Conservation (phyloP, 1,140 invertebrate genomes). For the Bombus sylvicola region DNA sequence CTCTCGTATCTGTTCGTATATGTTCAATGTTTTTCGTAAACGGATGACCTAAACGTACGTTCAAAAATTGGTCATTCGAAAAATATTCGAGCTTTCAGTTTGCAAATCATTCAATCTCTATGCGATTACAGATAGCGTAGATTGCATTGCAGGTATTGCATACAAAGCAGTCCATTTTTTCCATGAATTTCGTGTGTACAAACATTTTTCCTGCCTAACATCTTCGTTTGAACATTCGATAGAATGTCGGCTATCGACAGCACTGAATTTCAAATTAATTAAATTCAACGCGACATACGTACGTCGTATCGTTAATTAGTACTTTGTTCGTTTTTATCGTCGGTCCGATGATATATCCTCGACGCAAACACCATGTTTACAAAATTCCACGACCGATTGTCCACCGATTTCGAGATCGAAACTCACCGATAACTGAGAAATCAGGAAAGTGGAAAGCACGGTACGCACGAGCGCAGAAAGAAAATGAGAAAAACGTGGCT, state of each 20-base stretch:
- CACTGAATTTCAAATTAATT: not conserved
- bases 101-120: conserved; percentile 22
- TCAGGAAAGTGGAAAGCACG: not conserved
- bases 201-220: too few species aligned
- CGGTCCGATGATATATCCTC: too few species aligned
- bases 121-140: conserved; percentile 15
- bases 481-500: not conserved
- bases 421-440: not conserved
- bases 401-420: too few species aligned
- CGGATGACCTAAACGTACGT: not conserved
- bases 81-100: not conserved
- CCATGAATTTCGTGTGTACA: not conserved
- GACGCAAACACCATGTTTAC: too few species aligned
- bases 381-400: too few species aligned
- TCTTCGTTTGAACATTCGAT: not conserved
- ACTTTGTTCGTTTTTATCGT: not conserved
- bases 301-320: not conserved
- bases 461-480: not conserved
- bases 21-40: not conserved
- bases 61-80: not conserved
- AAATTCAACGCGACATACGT: not conserved
- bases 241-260: not conserved
- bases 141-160: not conserved
- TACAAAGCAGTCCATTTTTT: not conserved
- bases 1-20: not conserved